These are phyloP conservation scores for Thera britannica DNA, from an alignment of 2,888 invertebrate species.

Conservation along the genomic window DNA sequence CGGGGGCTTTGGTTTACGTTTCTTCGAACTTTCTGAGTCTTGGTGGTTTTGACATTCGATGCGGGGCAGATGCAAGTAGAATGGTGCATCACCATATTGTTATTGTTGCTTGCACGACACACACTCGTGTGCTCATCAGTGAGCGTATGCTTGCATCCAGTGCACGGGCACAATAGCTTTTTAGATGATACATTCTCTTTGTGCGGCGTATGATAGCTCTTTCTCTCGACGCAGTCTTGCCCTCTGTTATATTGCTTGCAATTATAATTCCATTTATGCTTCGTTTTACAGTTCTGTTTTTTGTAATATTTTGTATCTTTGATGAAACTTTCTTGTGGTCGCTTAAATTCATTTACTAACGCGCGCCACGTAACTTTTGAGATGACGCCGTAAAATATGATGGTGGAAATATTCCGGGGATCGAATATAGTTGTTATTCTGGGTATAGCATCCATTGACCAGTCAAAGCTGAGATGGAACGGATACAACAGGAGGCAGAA, in stretches of 20 bases:
- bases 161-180: conserved; percentile 83
- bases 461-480: conserved; percentile 96
- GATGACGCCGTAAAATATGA: conserved; percentile 88
- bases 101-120: conserved; percentile 89
- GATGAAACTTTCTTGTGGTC: conserved; percentile 61
- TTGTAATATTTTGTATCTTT: conserved; percentile 73
- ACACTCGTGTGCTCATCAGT: conserved; percentile 88
- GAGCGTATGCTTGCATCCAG: conserved; percentile 88
- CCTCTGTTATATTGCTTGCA: conserved; percentile 71
- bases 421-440: conserved; percentile 92
- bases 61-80: conserved; percentile 77
- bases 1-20: conserved; percentile 71
- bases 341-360: conserved; percentile 68
- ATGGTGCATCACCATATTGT: conserved; percentile 85
- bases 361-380: conserved; percentile 75
- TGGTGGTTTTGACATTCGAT: conserved; percentile 62
- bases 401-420: conserved; percentile 90
- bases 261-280: conserved; percentile 76
- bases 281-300: conserved; percentile 72
- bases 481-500: conserved; percentile 95
- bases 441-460: conserved; percentile 99
- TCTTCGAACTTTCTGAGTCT: conserved; percentile 59
- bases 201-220: conserved; percentile 67
- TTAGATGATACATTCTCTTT: conserved; percentile 71
- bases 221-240: conserved; percentile 73